A percentile compares a stretch with the other conserved stretches of the same genome.
These are phyloP conservation scores for Mastomys coucha DNA, from an alignment of 2,113 vertebrate species.

Conservation along the genomic window DNA sequence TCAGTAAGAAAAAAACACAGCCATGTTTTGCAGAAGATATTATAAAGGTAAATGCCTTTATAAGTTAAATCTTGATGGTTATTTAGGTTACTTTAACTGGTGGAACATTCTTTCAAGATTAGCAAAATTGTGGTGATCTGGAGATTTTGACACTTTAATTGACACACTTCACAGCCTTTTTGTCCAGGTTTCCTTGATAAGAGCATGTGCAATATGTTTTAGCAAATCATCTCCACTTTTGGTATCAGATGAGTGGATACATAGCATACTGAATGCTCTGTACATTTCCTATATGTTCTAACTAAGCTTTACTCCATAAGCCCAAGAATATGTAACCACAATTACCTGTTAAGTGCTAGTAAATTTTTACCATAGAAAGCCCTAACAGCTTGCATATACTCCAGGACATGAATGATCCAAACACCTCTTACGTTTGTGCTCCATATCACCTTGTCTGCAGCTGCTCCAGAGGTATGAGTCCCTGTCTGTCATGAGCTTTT, in stretches of 20 bases:
- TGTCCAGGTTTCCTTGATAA: neutral
- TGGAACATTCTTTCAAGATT: neutral
- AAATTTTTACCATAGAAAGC: neutral
- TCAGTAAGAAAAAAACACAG: neutral
- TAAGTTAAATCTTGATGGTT: neutral
- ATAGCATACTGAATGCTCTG: neutral
- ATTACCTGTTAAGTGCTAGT: neutral
- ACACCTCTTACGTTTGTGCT: neutral
- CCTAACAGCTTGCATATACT: neutral
- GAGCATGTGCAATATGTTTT: neutral
- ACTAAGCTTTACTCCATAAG: neutral
- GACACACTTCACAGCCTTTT: neutral
- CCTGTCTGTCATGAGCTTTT: neutral
- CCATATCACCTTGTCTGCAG: neutral
- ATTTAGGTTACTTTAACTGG: neutral
- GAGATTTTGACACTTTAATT: neutral
- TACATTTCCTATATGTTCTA: neutral
- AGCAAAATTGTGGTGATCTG: neutral
- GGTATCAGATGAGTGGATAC: neutral
- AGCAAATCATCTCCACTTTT: neutral
- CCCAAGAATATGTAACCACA: neutral
- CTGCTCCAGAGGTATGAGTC: neutral
- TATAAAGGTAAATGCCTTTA: neutral
- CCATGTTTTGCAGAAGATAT: too few relatives aligned
- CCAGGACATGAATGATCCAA: neutral